These are phyloP conservation scores for Anolis apletophallus DNA, from an alignment of 2,797 vertebrate species.

Conservation along the genomic window DNA sequence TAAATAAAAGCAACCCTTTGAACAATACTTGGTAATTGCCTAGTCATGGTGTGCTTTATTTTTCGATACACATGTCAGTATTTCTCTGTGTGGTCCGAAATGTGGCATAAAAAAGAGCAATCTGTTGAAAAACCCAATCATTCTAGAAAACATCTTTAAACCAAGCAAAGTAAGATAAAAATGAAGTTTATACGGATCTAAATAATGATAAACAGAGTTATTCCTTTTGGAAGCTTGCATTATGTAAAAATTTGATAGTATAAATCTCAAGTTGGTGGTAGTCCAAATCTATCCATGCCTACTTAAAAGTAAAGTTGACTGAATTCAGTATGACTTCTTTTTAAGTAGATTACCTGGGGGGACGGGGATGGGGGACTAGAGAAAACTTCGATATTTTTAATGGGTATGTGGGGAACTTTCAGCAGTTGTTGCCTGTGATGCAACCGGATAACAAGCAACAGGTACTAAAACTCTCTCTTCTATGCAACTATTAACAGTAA, in stretches of 20 bases:
- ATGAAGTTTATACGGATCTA: neutral
- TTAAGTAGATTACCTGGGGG: too few relatives aligned
- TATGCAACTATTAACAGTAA: too few relatives aligned
- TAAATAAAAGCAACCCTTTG: slow-evolving; percentile 25
- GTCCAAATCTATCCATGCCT: neutral
- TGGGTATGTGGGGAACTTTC: too few relatives aligned
- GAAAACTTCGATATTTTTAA: too few relatives aligned
- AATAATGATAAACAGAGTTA: neutral
- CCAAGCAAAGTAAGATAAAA: neutral
- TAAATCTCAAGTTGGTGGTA: neutral
- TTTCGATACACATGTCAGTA: fast-evolving
- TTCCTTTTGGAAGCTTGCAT: neutral
- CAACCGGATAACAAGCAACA: too few relatives aligned
- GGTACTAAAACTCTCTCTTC: too few relatives aligned
- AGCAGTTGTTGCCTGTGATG: too few relatives aligned
- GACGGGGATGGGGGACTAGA: too few relatives aligned
- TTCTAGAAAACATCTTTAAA: neutral
- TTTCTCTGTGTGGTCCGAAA: neutral
- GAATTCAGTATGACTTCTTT: neutral
- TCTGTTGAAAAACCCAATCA: neutral
- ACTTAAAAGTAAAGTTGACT: neutral
- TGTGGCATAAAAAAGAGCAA: neutral
- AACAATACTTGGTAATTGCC: neutral
- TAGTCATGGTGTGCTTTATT: neutral
- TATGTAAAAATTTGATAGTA: neutral